Percentiles rank a stretch among this genome's conserved stretches.
Conservation (phyloP, 2,113 vertebrate species). For the Cynocephalus volans region DNA sequence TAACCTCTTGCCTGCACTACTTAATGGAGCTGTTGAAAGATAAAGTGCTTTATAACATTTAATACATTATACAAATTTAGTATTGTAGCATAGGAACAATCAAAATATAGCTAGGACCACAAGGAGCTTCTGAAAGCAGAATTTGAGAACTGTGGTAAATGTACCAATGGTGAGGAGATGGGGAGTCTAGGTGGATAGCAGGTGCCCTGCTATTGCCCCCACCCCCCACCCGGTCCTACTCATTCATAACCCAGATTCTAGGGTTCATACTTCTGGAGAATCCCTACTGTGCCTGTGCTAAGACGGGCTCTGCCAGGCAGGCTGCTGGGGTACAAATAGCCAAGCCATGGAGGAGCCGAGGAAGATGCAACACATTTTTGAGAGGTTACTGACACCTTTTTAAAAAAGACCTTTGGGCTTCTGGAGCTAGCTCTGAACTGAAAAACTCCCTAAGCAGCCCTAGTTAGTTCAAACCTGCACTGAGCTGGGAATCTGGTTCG, state of each 20-base stretch:
- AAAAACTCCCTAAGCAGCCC: not conserved
- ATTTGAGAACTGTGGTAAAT: not conserved
- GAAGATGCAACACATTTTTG: not conserved
- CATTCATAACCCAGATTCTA: not conserved
- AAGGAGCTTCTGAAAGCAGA: constrained; percentile 5
- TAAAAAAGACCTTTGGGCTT: not conserved
- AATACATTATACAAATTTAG: not conserved
- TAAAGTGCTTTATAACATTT: not conserved
- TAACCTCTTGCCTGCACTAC: not conserved
- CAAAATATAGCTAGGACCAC: not conserved
- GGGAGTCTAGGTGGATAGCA: not conserved
- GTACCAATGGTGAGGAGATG: not conserved
- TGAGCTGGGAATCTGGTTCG: not conserved
- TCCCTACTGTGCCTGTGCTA: not conserved
- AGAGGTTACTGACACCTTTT: not conserved
- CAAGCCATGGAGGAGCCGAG: not conserved
- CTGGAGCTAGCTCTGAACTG: not conserved
- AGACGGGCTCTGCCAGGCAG: not conserved
- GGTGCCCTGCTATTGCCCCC: not conserved
- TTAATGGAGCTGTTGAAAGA: constrained; percentile 5
- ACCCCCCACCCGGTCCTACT: too few species aligned
- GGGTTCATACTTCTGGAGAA: not conserved
- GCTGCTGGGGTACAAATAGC: not conserved
- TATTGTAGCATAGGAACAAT: not conserved
- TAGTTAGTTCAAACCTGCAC: not conserved